Evolutionary conservation across 2,113 vertebrate genomes (phyloP), one percentile per base, ranked within the genome.

Genomic region (Vulpes lagopus): DNA sequence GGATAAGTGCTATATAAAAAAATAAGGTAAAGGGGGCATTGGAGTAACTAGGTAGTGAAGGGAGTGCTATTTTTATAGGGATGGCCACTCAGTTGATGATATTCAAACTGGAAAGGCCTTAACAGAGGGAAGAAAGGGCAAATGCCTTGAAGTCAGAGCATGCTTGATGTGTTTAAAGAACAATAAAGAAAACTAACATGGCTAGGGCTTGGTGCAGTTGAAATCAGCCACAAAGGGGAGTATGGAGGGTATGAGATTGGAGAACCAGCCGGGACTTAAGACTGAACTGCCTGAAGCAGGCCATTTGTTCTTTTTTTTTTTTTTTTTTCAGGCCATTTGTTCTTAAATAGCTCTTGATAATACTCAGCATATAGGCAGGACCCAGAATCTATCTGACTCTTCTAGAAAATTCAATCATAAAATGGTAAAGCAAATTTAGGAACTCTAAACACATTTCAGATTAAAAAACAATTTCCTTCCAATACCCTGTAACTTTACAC

Each of bases 391-490:
- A 64, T 23, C 83, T 85, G 59, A 69, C 43, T 80, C 38, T 23
- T 91, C 62, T 27, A 59, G 91, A 96, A 90, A 96, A 94, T 92
- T 64, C 57, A 90, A 78, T 74, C 79, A 90, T 51, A 84, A 92
- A 89, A 92, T 82, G 23, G 22, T 73, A 95, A 96, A 80, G 65
- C 73, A 69, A 93, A 62, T 87, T 96, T 74, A 89, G 90, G 51
- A 89, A 91, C n/a, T 35, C 87, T 74, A 62, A 97, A 67, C 51
- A 87, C 51, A 95, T 82, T 94, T 94, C 60, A 95, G 62, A 83
- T 74, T 79, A 82, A 86, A 91, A 97, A 92, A 23, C 51, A 71
- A 92, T 91, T 96, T 97, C 64, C 74, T 90, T 73, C 69, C 82
- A 94, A 49, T 85, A 93, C 85, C 87, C 74, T 96, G 22, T 88